Conservation (phyloP, 1,140 invertebrate species). For the Chymomyza costata region DNA sequence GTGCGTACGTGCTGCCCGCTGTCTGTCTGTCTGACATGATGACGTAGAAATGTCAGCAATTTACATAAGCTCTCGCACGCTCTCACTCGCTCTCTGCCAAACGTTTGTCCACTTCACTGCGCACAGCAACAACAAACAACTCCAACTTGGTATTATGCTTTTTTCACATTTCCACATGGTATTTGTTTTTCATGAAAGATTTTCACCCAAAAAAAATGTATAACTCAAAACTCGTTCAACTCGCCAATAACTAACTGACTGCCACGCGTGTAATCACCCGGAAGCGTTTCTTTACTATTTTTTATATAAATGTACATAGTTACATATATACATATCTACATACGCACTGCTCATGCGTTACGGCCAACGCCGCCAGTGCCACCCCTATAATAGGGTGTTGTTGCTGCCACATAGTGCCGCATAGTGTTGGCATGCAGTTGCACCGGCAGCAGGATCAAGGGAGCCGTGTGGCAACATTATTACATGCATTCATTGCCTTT, state of each 20-base stretch:
- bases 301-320: no score
- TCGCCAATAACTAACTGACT: constrained; percentile 1
- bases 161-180: constrained; percentile 21
- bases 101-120: constrained; percentile 66
- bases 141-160: no score
- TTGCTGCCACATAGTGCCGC: constrained; percentile 3
- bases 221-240: no score
- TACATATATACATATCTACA: no score
- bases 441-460: constrained; percentile 6
- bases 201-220: constrained; percentile 48
- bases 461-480: no score
- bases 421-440: constrained; percentile 16
- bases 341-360: constrained; percentile 20
- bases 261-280: constrained; percentile 69
- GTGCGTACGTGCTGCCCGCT: constrained; percentile 11
- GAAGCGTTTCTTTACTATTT: constrained; percentile 51
- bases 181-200: constrained; percentile 68
- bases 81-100: constrained; percentile 27
- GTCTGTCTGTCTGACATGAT: constrained; percentile 41
- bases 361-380: constrained; percentile 2
- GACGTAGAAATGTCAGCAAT: constrained; percentile 68
- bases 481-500: no score
- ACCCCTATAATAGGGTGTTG: constrained; percentile 2
- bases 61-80: constrained; percentile 62
- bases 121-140: constrained; percentile 48